Evolutionary conservation across 2,888 invertebrate genomes (phyloP).

Genomic region (Tuberolachnus salignus): DNA sequence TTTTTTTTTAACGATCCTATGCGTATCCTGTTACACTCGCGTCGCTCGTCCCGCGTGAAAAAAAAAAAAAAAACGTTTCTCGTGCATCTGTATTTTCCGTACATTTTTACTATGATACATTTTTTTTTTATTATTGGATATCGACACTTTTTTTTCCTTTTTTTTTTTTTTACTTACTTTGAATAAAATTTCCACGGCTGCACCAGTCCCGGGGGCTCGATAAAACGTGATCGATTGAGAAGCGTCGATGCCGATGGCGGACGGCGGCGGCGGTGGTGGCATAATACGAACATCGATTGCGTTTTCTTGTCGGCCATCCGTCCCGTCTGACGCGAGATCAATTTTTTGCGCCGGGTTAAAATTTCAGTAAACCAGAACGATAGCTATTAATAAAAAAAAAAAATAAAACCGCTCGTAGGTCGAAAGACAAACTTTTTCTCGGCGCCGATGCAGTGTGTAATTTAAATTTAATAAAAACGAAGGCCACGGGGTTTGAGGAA

Average conservation of each 20-base stretch:
- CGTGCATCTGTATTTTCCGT: not conserved
- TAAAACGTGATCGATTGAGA: conserved; percentile 3
- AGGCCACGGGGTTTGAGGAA: not conserved
- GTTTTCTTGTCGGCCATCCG: not conserved
- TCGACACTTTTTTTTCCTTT: conserved; percentile 20
- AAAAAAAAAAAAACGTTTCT: not conserved
- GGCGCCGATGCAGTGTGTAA: not conserved
- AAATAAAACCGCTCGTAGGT: not conserved
- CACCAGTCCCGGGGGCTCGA: not conserved
- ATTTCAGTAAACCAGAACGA: not conserved
- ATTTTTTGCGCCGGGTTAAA: not conserved
- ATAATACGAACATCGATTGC: not conserved
- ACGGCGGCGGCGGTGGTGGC: too few relatives aligned
- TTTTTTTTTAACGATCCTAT: too few relatives aligned
- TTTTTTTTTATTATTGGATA: conserved; percentile 19
- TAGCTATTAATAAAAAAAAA: not conserved
- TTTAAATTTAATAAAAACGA: conserved; percentile 34
- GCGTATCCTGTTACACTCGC: too few relatives aligned
- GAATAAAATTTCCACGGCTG: not conserved
- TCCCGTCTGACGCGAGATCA: not conserved
- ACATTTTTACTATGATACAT: not conserved
- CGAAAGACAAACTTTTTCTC: not conserved
- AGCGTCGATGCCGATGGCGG: not conserved
- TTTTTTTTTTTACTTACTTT: not conserved
- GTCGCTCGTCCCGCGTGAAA: too few relatives aligned